Evolutionary conservation across 1,140 invertebrate genomes (phyloP).

Genomic region (Diabrotica virgifera): DNA sequence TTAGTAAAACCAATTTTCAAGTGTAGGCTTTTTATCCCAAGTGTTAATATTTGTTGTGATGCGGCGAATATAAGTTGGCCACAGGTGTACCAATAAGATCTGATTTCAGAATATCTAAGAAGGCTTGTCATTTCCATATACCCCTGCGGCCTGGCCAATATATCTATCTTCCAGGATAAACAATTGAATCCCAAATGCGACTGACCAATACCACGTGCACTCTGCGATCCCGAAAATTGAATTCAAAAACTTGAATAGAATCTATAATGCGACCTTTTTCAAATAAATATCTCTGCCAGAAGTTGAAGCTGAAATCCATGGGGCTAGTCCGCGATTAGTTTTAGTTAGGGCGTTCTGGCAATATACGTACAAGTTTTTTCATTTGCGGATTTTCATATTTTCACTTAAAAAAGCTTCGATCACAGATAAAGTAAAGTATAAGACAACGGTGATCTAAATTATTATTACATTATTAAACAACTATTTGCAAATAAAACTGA

Average conservation of each 20-base stretch:
- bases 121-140: constrained; percentile 44
- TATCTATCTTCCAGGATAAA: constrained; percentile 48
- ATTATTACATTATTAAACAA: too few relatives aligned
- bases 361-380: background rate
- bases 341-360: background rate
- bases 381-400: too few relatives aligned
- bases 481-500: too few relatives aligned
- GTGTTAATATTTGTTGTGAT: constrained; percentile 42
- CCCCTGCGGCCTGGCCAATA: constrained; percentile 38
- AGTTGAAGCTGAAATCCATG: constrained; percentile 2
- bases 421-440: too few relatives aligned
- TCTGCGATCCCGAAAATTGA: constrained; percentile 49
- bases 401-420: too few relatives aligned
- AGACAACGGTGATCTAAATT: too few relatives aligned
- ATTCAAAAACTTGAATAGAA: constrained; percentile 50
- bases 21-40: constrained; percentile 24
- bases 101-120: constrained; percentile 47
- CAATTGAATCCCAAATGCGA: constrained; percentile 48
- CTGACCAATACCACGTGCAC: constrained; percentile 48
- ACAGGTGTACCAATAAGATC: constrained; percentile 42
- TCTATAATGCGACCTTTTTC: constrained; percentile 46
- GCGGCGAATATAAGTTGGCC: constrained; percentile 27
- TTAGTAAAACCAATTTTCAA: background rate
- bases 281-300: constrained; percentile 42
- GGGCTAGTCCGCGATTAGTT: background rate